A percentile compares a stretch with the other conserved stretches of the same genome.
Conservation (phyloP, 2,113 vertebrate species). For the Pithys albifrons region DNA sequence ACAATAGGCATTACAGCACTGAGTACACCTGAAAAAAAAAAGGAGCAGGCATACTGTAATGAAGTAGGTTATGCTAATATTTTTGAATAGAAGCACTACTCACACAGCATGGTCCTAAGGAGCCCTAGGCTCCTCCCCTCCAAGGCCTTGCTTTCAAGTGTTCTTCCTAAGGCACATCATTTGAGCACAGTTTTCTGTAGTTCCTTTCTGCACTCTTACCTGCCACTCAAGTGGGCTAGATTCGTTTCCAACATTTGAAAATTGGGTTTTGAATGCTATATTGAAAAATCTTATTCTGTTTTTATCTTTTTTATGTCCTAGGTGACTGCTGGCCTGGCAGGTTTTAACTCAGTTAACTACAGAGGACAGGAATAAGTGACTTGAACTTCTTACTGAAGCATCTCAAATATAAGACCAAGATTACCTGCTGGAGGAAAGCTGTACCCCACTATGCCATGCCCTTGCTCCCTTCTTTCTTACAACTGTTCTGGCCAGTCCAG, state of each 20-base stretch:
- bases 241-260: not conserved
- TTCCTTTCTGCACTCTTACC: not conserved
- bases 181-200: not conserved
- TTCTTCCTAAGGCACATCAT: not conserved
- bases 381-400: not conserved
- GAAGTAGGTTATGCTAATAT: not conserved
- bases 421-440: not conserved
- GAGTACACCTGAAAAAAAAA: not conserved
- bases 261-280: not conserved
- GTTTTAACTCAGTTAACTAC: not conserved
- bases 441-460: not conserved
- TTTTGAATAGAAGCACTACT: not conserved
- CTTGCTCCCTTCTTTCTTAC: not conserved
- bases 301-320: not conserved
- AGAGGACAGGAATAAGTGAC: not conserved
- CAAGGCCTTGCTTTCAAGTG: not conserved
- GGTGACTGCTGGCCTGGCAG: not conserved
- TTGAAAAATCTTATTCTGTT: not conserved
- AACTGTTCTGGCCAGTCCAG: not conserved
- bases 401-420: not conserved
- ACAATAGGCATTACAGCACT: not conserved
- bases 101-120: not conserved
- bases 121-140: not conserved
- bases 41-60: not conserved
- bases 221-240: not conserved